A percentile compares a stretch with the other conserved stretches of the same genome.
Conservation (phyloP, 2,797 vertebrate species). For the Pseudochirops corinnae region DNA sequence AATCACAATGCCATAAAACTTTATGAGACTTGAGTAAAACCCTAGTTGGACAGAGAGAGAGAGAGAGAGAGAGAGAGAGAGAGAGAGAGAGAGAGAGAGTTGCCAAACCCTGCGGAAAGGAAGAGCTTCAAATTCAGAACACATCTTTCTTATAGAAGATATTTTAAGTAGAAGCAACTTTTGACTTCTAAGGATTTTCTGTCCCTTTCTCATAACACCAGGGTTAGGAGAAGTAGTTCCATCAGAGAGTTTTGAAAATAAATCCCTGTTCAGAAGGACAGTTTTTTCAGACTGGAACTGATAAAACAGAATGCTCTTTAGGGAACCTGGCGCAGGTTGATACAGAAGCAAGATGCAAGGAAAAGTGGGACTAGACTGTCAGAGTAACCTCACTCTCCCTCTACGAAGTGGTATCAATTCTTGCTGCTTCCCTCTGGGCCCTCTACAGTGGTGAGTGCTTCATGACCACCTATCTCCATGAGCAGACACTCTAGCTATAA, state of each 20-base stretch:
- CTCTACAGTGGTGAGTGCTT: background rate
- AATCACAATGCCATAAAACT: constrained; percentile 71
- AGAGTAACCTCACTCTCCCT: rapidly evolving
- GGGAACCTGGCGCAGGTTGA: background rate
- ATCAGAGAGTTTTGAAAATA: constrained; percentile 41
- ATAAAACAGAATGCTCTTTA: constrained; percentile 21
- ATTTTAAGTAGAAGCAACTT: constrained; percentile 54
- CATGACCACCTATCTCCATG: background rate
- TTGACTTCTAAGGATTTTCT: constrained; percentile 13
- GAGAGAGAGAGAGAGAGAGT: constrained; percentile 20
- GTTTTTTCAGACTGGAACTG: background rate
- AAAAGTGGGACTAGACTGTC: background rate
- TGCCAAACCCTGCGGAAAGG: constrained; percentile 54
- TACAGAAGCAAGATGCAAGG: background rate
- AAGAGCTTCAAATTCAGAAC: constrained; percentile 6
- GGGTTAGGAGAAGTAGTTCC: constrained; percentile 37
- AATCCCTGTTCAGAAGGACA: constrained; percentile 14
- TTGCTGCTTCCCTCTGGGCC: rapidly evolving
- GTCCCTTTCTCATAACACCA: constrained; percentile 25
- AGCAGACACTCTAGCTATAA: background rate
- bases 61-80: constrained; percentile 34
- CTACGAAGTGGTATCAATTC: rapidly evolving
- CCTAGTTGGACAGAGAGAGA: constrained; percentile 41
- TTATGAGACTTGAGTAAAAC: constrained; percentile 69
- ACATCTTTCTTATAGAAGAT: constrained; percentile 13